phyloP scores from a whole-genome alignment of 2,888 invertebrate genomes.

The Eledona agricola region DNA sequence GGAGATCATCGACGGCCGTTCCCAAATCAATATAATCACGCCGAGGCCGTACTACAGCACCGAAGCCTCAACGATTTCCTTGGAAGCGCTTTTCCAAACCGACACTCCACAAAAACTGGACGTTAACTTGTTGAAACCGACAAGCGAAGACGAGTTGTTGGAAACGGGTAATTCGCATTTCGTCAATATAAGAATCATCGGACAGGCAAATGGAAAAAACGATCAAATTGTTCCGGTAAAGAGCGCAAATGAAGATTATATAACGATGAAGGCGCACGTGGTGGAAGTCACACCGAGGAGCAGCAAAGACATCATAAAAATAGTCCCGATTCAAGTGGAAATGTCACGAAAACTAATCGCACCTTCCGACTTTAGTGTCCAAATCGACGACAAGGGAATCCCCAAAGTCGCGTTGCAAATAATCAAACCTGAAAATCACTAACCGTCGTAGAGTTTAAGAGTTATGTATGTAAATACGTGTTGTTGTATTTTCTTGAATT shows the following conservation, averaged over 20 bases:
- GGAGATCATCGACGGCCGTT: constrained; percentile 57
- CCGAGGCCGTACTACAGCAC: constrained; percentile 56
- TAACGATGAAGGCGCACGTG: constrained; percentile 57
- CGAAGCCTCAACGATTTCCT: constrained; percentile 73
- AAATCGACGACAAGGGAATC: constrained; percentile 33
- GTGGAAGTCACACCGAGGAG: constrained; percentile 57
- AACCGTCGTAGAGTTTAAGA: constrained; percentile 32
- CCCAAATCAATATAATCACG: constrained; percentile 58
- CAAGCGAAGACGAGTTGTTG: constrained; percentile 55
- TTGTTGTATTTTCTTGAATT: constrained; percentile 40
- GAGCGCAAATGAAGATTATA: constrained; percentile 49
- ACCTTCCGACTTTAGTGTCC: constrained; percentile 31
- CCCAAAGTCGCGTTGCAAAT: constrained; percentile 37
- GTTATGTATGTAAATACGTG: constrained; percentile 48
- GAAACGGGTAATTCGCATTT: constrained; percentile 58
- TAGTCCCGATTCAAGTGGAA: constrained; percentile 58
- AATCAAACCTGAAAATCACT: constrained; percentile 24
- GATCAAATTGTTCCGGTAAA: constrained; percentile 49
- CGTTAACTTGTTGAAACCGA: constrained; percentile 13
- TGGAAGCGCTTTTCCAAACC: constrained; percentile 74
- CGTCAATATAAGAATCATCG: constrained; percentile 57
- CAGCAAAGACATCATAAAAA: constrained; percentile 54
- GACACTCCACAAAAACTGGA: constrained; percentile 58
- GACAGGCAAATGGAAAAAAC: constrained; percentile 46
- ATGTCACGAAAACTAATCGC: constrained; percentile 46